These are phyloP conservation scores for Palaemon carinicauda DNA, from an alignment of 1,140 invertebrate species.

Conservation along the genomic window DNA sequence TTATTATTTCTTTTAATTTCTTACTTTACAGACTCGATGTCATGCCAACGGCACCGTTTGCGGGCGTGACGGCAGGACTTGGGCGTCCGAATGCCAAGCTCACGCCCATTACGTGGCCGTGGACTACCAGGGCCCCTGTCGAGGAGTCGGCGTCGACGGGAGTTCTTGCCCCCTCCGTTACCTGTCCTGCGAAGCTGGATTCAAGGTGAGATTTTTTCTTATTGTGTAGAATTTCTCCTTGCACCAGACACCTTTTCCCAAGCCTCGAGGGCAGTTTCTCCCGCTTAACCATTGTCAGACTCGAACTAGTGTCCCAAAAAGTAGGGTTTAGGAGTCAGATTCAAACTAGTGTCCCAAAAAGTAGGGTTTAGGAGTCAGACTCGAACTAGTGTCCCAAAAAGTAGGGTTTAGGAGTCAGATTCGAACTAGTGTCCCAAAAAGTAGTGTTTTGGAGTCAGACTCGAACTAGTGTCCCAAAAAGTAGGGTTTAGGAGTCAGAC, in stretches of 20 bases:
- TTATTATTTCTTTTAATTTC: neutral
- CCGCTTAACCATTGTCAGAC: too few species aligned
- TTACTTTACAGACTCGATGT: slow-evolving; percentile 11
- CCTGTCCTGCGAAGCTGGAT: neutral
- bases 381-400: too few species aligned
- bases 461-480: too few species aligned
- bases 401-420: too few species aligned
- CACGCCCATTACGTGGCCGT: slow-evolving; percentile 28
- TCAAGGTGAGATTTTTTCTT: neutral
- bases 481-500: too few species aligned
- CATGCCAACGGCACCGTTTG: slow-evolving; percentile 1
- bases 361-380: too few species aligned
- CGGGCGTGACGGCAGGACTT: slow-evolving; percentile 41
- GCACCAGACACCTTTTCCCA: neutral
- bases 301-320: too few species aligned
- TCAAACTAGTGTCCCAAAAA: too few species aligned
- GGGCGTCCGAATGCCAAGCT: slow-evolving; percentile 46
- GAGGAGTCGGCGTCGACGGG: slow-evolving; percentile 26
- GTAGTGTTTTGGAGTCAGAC: too few species aligned
- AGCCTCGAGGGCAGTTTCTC: neutral
- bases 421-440: too few species aligned
- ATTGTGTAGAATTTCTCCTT: neutral
- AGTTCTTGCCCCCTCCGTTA: neutral
- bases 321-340: too few species aligned
- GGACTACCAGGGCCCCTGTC: slow-evolving; percentile 20